These are phyloP conservation scores for Hydrotaea cyrtoneurina DNA, from an alignment of 2,888 invertebrate species.

Conservation along the genomic window DNA sequence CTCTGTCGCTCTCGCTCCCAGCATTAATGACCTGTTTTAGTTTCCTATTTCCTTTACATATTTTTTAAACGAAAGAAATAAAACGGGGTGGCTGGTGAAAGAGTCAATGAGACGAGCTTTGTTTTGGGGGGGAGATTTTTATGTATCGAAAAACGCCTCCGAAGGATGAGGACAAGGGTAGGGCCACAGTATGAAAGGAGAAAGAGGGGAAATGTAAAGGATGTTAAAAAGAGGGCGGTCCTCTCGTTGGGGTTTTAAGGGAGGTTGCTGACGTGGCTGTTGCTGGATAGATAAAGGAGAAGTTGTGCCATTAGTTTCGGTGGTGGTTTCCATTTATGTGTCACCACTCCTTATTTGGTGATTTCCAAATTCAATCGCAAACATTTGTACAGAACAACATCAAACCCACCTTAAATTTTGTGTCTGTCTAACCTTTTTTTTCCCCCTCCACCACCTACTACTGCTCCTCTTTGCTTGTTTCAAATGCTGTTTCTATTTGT, in stretches of 20 bases:
- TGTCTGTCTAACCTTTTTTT: conserved; percentile 42
- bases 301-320: background rate
- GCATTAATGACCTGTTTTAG: conserved; percentile 61
- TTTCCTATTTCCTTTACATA: conserved; percentile 67
- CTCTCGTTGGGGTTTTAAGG: background rate
- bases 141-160: background rate
- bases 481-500: conserved; percentile 40
- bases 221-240: background rate
- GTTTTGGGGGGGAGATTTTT: background rate
- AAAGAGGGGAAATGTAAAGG: conserved; percentile 10
- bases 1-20: background rate
- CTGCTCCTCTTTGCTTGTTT: background rate
- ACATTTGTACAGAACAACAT: background rate
- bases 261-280: background rate
- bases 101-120: conserved; percentile 36
- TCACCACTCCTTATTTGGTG: conserved; percentile 48
- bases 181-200: background rate
- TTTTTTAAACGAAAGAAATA: background rate
- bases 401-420: conserved; percentile 49
- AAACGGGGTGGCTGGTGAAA: conserved; percentile 54
- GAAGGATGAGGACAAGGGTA: background rate
- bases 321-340: background rate
- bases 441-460: background rate
- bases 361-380: background rate
- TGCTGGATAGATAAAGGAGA: background rate